Conservation (phyloP, 2,888 invertebrate genomes). For the Desoria tigrina region DNA sequence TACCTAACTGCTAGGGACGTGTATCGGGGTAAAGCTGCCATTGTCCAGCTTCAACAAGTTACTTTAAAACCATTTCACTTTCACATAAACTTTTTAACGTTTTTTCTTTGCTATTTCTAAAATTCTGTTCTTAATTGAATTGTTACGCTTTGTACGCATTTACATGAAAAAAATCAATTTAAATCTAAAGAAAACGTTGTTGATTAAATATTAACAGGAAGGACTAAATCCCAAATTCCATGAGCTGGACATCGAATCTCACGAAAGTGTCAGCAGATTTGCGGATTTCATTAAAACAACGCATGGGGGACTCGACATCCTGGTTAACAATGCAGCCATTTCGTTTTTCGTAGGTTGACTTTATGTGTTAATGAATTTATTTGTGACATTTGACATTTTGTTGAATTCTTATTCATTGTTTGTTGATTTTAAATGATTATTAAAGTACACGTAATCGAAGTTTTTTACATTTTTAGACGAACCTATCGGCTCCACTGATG, state of each 20-base stretch:
- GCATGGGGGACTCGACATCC: conserved; percentile 67
- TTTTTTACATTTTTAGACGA: neutral
- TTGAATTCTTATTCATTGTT: too few species aligned
- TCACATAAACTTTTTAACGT: neutral
- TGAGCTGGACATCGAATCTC: conserved; percentile 69
- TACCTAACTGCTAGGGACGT: neutral
- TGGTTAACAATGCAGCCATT: conserved; percentile 77
- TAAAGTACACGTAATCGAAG: neutral
- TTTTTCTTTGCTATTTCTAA: neutral
- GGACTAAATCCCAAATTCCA: conserved; percentile 63
- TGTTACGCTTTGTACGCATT: too few species aligned
- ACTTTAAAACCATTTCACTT: neutral
- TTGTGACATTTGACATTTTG: too few species aligned
- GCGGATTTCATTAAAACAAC: conserved; percentile 64
- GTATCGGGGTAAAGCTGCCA: neutral
- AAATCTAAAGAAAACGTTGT: too few species aligned
- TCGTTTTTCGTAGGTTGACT: neutral
- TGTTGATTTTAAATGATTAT: neutral
- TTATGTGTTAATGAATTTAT: neutral
- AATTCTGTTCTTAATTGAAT: neutral
- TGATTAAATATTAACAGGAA: conserved; percentile 53
- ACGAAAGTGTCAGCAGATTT: conserved; percentile 64
- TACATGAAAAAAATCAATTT: too few species aligned
- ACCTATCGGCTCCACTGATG: neutral
- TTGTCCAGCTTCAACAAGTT: neutral